Evolutionary conservation across 2,888 invertebrate genomes (phyloP), one percentile per base, ranked within the genome.

Genomic region (Bursaphelenchus okinawaensis): DNA sequence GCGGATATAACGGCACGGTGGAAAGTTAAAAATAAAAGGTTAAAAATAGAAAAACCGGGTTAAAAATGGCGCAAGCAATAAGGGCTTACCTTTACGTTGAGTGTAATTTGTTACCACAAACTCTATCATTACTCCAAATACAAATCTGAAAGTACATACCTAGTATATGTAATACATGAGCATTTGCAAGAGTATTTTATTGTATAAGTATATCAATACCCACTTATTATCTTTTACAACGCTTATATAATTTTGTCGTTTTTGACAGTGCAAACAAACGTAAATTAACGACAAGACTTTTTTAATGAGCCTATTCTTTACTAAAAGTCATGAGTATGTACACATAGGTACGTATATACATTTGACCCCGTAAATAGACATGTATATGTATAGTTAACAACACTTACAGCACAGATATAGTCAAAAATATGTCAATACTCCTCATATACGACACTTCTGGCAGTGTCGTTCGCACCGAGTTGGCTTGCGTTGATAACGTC

Each of bases 361-460:
- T 23, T 20, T 12, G 7, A 20, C 7, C 9, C n/a, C n/a, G n/a
- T n/a, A n/a, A n/a, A n/a, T 58, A 9, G 63, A 8, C 19, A 61
- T 19, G 56, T n/a, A 6, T 19, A n/a, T 62, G 20, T 22, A n/a
- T n/a, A n/a, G 23, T 28, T 24, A 24, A 16, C 16, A 57, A 59
- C 55, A 70, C 70, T 57, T 63, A 75, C 72, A 76, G 59, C 52
- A 76, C 68, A 55, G 81, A 82, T 7, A 76, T 75, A 7, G 81
- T 81, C 72, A 83, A 77, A 80, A 83, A 83, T 7, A 83, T 75
- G 67, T 82, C 82, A 52, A 82, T 77, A 23, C 81, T 81, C 67
- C 79, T 80, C 56, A 79, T 76, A 73, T 85, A 86, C 67, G 85
- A 85, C 51, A 78, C 78, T 67, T 76, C 76, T 7, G 76, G 76